Conservation (phyloP, 2,888 invertebrate genomes). For the Sphaerophoria rueppellii region DNA sequence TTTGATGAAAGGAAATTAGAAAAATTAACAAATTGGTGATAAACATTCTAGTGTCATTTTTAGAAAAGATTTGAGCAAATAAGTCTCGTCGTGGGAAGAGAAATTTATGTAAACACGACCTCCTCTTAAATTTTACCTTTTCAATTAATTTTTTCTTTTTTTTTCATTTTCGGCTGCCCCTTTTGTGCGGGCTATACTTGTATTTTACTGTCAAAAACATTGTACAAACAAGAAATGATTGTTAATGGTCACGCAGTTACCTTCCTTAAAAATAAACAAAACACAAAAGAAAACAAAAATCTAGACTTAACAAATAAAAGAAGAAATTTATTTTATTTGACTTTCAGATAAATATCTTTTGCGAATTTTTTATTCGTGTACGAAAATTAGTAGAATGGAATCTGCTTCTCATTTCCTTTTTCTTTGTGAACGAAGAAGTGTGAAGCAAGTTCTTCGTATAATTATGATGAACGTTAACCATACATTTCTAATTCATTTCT, state of each 20-base stretch:
- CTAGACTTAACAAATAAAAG: conserved; percentile 21
- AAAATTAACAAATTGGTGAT: neutral
- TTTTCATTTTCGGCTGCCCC: neutral
- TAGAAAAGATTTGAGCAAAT: conserved; percentile 29
- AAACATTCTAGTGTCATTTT: conserved; percentile 2
- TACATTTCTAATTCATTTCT: conserved; percentile 22
- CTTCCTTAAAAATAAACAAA: conserved; percentile 2
- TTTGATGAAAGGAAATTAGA: no score
- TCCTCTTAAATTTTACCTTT: conserved; percentile 52
- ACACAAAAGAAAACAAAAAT: neutral
- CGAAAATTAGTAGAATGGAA: conserved; percentile 47
- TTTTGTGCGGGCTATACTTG: neutral
- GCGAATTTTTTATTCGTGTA: conserved; percentile 12
- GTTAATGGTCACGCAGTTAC: conserved; percentile 66
- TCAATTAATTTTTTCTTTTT: conserved; percentile 50
- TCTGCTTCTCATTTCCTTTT: conserved; percentile 19
- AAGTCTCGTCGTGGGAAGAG: conserved; percentile 52
- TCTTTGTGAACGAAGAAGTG: conserved; percentile 28
- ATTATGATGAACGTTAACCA: neutral
- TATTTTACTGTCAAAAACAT: conserved; percentile 2
- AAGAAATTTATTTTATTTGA: conserved; percentile 22
- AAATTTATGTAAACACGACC: conserved; percentile 58
- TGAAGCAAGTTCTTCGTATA: conserved; percentile 44
- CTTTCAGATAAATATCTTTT: conserved; percentile 52
- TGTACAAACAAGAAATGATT: conserved; percentile 56